Percentiles rank a stretch among this genome's conserved stretches.
Evolutionary conservation across 2,113 vertebrate species (phyloP).

Genomic region (Anolis carolinensis): DNA sequence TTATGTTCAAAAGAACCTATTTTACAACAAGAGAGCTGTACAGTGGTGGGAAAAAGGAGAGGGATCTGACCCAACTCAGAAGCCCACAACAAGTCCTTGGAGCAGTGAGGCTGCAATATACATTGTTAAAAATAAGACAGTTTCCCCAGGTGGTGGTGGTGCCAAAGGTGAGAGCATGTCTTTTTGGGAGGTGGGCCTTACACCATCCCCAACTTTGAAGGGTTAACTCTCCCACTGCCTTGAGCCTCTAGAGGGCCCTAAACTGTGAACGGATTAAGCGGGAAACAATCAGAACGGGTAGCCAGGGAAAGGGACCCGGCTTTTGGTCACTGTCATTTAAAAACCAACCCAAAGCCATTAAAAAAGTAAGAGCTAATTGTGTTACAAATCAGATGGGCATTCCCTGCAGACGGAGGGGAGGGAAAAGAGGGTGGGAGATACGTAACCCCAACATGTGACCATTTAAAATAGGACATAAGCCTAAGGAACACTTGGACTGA

Average conservation of each 20-base stretch:
- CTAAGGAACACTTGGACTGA: neutral
- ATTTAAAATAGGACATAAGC: neutral
- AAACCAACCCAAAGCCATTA: conserved; percentile 27
- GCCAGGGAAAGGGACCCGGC: neutral
- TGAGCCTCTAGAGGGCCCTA: neutral
- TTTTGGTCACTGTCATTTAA: conserved; percentile 29
- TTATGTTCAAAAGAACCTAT: conserved; percentile 57
- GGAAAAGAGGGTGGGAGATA: neutral
- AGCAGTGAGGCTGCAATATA: conserved; percentile 18
- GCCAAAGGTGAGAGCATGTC: neutral
- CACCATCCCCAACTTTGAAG: neutral
- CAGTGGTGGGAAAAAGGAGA: neutral
- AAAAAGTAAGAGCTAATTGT: conserved; percentile 39
- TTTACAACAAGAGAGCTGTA: conserved; percentile 49
- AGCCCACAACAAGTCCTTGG: conserved; percentile 8
- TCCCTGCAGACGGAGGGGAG: neutral
- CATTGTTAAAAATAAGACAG: conserved; percentile 27
- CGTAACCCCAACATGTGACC: neutral
- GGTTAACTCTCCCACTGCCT: neutral
- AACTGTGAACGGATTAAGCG: conserved; percentile 9
- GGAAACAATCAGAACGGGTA: conserved; percentile 10
- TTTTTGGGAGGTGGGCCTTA: neutral
- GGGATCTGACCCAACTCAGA: conserved; percentile 15
- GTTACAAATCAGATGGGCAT: conserved; percentile 18
- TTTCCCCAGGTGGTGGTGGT: neutral